Evolutionary conservation across 2,797 vertebrate species (phyloP), one percentile per base, ranked within the genome.

Genomic region (Lepidocolaptes lacrymiger): DNA sequence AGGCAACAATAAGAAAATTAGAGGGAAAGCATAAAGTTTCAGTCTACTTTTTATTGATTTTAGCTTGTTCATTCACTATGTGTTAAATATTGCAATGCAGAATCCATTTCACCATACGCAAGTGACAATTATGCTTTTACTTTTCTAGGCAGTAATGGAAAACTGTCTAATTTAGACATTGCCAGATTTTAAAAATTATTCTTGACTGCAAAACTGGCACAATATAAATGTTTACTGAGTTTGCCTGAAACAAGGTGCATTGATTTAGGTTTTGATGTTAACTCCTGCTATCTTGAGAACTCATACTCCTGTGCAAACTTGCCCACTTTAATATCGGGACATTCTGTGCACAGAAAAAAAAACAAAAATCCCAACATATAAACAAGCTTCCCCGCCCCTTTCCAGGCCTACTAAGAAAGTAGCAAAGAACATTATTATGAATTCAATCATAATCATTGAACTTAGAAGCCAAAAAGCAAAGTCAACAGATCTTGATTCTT

Each of bases 61-160:
- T 61, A 51, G 22, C 66, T 88, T 83, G 26, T 76, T 88, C 93
- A 71, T 85, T 95, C 76, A 58, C 48, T 89, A 52, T 80, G 39
- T 88, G 87, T 87, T 97, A 96, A 96, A 93, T 93, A 46, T 89
- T 59, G 12, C 51, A 88, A 67, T 7, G n/a, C 44, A 93, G 46
- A 97, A 92, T 48, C 41, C 71, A 90, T 94, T 95, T 97, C 75
- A 49, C 49, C 93, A 89, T 86, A 82, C 21, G 18, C 67, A 73
- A 94, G 64, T 76, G 63, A 56, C 58, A 96, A 96, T 94, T 96
- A 88, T 1, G 0, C 64, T 93, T 88, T 91, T 93, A 88, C 56
- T 96, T 96, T 96, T 91, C 74, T 34, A 91, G 87, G 68, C 34
- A 88, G 44, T 78, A 95, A 88, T 58, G n/a, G 85, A 96, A 96